phyloP scores from a whole-genome alignment of 1,140 invertebrate genomes.

The Drosophila trapezifrons region DNA sequence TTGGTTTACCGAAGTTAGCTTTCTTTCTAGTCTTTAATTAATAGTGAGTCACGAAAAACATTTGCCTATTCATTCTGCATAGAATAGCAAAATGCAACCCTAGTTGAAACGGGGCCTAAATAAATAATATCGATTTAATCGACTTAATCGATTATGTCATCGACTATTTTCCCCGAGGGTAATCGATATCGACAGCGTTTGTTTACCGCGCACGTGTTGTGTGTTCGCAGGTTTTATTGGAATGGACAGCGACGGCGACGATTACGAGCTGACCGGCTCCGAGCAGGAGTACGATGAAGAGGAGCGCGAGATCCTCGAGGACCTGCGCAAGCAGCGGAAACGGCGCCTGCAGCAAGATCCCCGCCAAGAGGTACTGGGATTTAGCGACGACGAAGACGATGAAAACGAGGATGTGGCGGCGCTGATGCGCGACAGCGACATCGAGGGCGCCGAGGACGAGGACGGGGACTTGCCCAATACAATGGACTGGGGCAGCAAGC shows the following conservation, averaged over 20 bases:
- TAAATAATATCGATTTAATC: neutral
- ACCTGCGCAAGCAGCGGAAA: slow-evolving; percentile 85
- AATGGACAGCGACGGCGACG: slow-evolving; percentile 80
- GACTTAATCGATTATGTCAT: neutral
- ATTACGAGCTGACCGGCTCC: slow-evolving; percentile 88
- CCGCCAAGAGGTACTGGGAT: slow-evolving; percentile 88
- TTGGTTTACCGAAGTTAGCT: too few species aligned
- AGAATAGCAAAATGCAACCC: too few species aligned
- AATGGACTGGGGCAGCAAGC: slow-evolving; percentile 94
- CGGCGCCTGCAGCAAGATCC: slow-evolving; percentile 86
- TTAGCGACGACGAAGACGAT: slow-evolving; percentile 86
- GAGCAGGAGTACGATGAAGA: slow-evolving; percentile 89
- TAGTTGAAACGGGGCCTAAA: too few species aligned
- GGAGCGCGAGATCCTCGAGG: slow-evolving; percentile 87
- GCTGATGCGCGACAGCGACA: slow-evolving; percentile 87
- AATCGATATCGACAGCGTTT: slow-evolving; percentile 26
- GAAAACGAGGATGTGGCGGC: slow-evolving; percentile 78
- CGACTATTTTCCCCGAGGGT: neutral
- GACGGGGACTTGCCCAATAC: slow-evolving; percentile 89
- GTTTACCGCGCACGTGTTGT: slow-evolving; percentile 70
- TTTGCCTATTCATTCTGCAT: too few species aligned
- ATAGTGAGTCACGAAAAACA: neutral
- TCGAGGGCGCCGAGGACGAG: slow-evolving; percentile 89
- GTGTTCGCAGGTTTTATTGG: neutral
- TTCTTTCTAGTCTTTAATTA: too few species aligned